A percentile compares a stretch with the other conserved stretches of the same genome.
Evolutionary conservation across 2,888 invertebrate genomes (phyloP).

Genomic region (Polyploca ridens): DNA sequence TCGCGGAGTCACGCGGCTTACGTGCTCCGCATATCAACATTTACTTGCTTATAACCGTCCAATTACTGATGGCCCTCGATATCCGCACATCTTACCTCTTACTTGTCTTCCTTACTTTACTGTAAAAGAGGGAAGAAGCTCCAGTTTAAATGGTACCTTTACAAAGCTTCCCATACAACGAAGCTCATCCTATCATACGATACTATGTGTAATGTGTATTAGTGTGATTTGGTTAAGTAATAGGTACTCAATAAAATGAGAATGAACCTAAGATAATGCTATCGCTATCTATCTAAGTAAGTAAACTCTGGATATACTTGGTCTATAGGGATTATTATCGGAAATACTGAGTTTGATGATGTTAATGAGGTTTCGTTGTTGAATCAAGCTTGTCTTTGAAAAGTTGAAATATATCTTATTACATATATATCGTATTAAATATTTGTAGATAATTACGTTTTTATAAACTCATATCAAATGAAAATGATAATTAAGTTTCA

Average conservation of each 20-base stretch:
- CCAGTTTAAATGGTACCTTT: slow-evolving; percentile 43
- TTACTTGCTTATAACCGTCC: slow-evolving; percentile 46
- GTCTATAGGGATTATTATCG: neutral
- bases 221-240: slow-evolving; percentile 26
- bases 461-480: no score
- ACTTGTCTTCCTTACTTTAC: slow-evolving; percentile 26
- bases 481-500: no score
- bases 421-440: no score
- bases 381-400: no score
- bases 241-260: slow-evolving; percentile 12
- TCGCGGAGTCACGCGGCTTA: slow-evolving; percentile 63
- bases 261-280: neutral
- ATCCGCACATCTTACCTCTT: slow-evolving; percentile 29
- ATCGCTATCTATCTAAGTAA: neutral
- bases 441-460: no score
- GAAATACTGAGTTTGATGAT: no score
- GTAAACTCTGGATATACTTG: neutral
- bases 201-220: slow-evolving; percentile 37
- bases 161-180: slow-evolving; percentile 44
- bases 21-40: slow-evolving; percentile 58
- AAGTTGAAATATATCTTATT: no score
- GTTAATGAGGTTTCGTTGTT: no score
- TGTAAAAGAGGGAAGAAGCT: slow-evolving; percentile 20
- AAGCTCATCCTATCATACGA: slow-evolving; percentile 45
- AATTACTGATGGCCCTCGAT: slow-evolving; percentile 49